Evolutionary conservation across 2,888 invertebrate genomes (phyloP).

Genomic region (Argyresthia goedartella): DNA sequence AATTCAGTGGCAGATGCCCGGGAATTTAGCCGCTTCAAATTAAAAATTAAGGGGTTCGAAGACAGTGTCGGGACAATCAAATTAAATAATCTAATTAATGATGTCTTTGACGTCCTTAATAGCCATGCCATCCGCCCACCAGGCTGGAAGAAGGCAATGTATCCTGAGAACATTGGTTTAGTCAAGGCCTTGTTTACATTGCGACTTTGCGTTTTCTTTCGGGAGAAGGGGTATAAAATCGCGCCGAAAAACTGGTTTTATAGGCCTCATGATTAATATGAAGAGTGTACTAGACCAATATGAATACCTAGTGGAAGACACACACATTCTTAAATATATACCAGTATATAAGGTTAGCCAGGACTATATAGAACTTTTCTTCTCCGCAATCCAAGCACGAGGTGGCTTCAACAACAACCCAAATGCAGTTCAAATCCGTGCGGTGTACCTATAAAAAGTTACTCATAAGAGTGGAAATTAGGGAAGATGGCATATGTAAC

Average conservation of each 20-base stretch:
- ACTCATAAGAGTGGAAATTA: conserved; percentile 5
- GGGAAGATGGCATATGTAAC: conserved; percentile 1
- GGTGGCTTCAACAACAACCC: conserved; percentile 11
- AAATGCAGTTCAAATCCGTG: conserved; percentile 4
- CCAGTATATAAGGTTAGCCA: conserved; percentile 10
- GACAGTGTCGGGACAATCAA: no score
- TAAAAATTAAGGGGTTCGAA: no score
- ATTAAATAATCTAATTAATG: no score
- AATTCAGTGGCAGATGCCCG: no score
- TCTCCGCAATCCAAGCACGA: conserved; percentile 6
- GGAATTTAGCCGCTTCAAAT: no score
- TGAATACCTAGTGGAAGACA: conserved; percentile 1
- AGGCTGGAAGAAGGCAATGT: conserved; percentile 1
- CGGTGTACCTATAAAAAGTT: conserved; percentile 2
- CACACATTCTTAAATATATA: not conserved
- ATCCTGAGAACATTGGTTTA: not conserved
- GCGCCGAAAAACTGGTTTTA: conserved; percentile 4
- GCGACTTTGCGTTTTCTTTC: not conserved
- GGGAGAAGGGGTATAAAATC: conserved; percentile 3
- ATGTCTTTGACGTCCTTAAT: no score
- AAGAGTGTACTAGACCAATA: conserved; percentile 1
- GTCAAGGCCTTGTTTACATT: conserved; percentile 4
- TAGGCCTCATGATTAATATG: conserved; percentile 5
- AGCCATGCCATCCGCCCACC: conserved; percentile 1
- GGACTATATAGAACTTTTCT: conserved; percentile 9